Evolutionary conservation across 2,797 vertebrate species (phyloP).

Genomic region (Distichodus sexfasciatus): DNA sequence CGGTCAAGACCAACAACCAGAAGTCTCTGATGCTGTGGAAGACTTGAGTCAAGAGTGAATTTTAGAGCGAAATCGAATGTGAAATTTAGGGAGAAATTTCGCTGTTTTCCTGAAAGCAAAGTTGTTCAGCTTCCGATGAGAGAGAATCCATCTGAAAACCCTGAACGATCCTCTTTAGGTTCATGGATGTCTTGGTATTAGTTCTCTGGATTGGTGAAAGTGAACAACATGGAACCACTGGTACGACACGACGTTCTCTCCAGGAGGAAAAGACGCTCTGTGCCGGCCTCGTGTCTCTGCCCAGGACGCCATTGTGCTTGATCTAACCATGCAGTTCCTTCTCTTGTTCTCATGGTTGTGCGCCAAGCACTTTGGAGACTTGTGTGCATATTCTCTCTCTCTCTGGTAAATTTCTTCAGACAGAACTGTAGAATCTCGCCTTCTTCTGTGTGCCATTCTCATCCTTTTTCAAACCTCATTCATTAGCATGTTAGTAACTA

Average conservation of each 20-base stretch:
- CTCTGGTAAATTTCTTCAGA: too few relatives aligned
- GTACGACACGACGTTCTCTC: neutral
- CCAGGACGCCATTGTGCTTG: slow-evolving; percentile 84
- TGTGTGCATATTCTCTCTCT: slow-evolving; percentile 59
- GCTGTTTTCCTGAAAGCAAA: neutral
- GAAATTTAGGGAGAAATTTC: too few relatives aligned
- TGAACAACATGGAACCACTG: too few relatives aligned
- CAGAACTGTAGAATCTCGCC: too few relatives aligned
- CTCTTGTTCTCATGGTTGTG: slow-evolving; percentile 80
- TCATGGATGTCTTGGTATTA: too few relatives aligned
- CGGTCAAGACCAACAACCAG: slow-evolving; percentile 31
- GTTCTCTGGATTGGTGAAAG: too few relatives aligned
- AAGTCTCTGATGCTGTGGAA: too few relatives aligned
- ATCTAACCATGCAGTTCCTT: slow-evolving; percentile 86
- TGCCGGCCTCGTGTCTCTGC: slow-evolving; percentile 49
- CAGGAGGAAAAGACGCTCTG: slow-evolving; percentile 19
- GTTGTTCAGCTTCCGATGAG: slow-evolving; percentile 11
- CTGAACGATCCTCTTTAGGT: too few relatives aligned
- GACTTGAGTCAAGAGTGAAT: too few relatives aligned
- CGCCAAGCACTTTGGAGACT: slow-evolving; percentile 83
- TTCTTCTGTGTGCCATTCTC: too few relatives aligned
- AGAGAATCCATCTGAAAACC: slow-evolving; percentile 3
- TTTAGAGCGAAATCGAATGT: too few relatives aligned
- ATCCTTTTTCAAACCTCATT: neutral
- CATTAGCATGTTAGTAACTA: slow-evolving; percentile 8